Evolutionary conservation across 2,888 invertebrate species (phyloP), one percentile per base, ranked within the genome.

Genomic region (Acheta domesticus): DNA sequence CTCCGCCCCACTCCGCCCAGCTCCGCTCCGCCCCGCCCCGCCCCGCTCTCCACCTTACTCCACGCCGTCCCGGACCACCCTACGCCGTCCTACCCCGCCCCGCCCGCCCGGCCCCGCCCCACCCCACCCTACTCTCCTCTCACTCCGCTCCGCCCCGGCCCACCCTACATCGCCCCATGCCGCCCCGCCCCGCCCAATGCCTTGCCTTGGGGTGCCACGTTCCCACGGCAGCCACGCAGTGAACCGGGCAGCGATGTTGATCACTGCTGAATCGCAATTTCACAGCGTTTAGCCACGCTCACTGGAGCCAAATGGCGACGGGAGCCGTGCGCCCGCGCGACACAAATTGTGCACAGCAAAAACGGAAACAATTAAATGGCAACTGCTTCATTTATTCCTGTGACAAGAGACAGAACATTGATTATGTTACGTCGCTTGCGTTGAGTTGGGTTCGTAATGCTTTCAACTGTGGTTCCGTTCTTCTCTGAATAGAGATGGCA

Each of bases 301-400:
- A 19, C 4, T 62, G 62, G n/a, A 62, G 62, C 62, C 62, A 62
- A 62, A 62, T 62, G 62, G 62, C 62, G 62, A 12, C 62, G 16
- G 8, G 75, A 16, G n/a, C 23, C 5, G 75, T 75, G 16, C 16
- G 75, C 19, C 20, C 75, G 16, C 11, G 20, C 75, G 75, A 20
- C 48, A 19, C 23, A 21, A 75, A 75, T 49, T 20, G 49, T 50
- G 49, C 36, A 14, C 76, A 50, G 50, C 75, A 49, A 23, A 49
- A 79, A 49, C 79, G 79, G 79, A 79, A 79, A 74, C 79, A 79
- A 79, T 79, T 79, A 79, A 79, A 79, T 79, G 74, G 77, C 48
- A 77, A 79, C 75, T 79, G 79, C 79, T 79, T 79, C 79, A 77
- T 77, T 79, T 79, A 77, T 79, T 79, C 79, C 76, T 79, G 79